Evolutionary conservation across 2,113 vertebrate species (phyloP).

Genomic region (Nothobranchius kuhntae): DNA sequence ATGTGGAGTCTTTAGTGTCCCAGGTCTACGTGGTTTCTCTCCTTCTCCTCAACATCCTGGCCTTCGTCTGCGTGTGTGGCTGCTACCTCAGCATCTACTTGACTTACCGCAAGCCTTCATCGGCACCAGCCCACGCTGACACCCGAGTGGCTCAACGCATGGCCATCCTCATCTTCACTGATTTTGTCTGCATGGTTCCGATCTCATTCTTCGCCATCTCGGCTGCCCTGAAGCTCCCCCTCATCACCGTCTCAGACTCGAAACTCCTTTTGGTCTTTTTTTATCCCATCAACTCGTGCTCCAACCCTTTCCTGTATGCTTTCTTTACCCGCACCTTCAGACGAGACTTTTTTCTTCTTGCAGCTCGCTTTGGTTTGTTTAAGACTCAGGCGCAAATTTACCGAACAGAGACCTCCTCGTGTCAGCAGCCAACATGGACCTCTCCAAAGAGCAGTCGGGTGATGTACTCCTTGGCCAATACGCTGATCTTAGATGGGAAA

Average conservation of each 20-base stretch:
- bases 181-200: constrained; percentile 96
- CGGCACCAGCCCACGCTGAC: constrained; percentile 85
- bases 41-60: constrained; percentile 89
- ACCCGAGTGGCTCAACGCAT: constrained; percentile 92
- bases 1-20: constrained; percentile 84
- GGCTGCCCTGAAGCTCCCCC: constrained; percentile 90
- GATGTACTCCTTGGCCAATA: constrained; percentile 80
- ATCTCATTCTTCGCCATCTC: constrained; percentile 98
- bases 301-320: constrained; percentile 95
- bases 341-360: constrained; percentile 90
- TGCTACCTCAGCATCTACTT: constrained; percentile 94
- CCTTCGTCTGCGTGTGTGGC: constrained; percentile 88
- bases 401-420: constrained; percentile 87
- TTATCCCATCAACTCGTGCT: constrained; percentile 96
- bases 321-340: constrained; percentile 96
- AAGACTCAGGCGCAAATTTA: constrained; percentile 90
- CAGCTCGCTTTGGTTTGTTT: constrained; percentile 91
- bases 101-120: constrained; percentile 87
- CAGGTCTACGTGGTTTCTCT: constrained; percentile 88
- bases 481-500: constrained; percentile 42
- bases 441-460: constrained; percentile 78
- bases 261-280: constrained; percentile 96
- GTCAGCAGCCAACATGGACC: constrained; percentile 82
- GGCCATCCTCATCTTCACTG: constrained; percentile 95
- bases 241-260: constrained; percentile 92